Percentiles rank a stretch among this genome's conserved stretches.
phyloP scores from a whole-genome alignment of 2,888 invertebrate genomes.

The Amphimallon solstitiale region DNA sequence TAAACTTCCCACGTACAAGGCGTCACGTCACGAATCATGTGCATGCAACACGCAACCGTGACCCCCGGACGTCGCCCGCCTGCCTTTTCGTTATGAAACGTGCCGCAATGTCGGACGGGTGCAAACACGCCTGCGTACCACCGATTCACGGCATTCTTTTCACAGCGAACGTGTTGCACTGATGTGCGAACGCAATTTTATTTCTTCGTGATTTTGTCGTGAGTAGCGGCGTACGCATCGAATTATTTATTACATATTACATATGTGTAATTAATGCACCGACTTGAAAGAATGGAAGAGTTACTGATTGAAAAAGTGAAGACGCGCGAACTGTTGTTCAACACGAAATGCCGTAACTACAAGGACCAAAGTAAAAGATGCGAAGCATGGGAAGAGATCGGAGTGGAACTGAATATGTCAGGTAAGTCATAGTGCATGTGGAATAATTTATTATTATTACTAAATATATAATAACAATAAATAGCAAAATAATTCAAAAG shows the following conservation, averaged over 20 bases:
- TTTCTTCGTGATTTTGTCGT: background rate
- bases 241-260: background rate
- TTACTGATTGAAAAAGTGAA: conserved; percentile 41
- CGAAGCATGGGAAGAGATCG: conserved; percentile 43
- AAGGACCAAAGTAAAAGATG: conserved; percentile 39
- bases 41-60: conserved; percentile 30
- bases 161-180: conserved; percentile 16
- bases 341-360: conserved; percentile 33
- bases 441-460: too few species aligned
- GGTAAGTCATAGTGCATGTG: conserved; percentile 32
- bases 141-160: background rate
- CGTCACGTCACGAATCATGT: conserved; percentile 33
- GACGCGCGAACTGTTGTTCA: conserved; percentile 39
- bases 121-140: conserved; percentile 23
- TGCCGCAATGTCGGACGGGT: conserved; percentile 17
- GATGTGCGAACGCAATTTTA: background rate
- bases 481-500: too few species aligned
- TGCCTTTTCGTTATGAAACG: conserved; percentile 27
- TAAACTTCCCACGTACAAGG: conserved; percentile 14
- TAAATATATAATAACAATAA: too few species aligned
- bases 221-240: background rate
- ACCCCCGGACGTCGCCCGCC: conserved; percentile 19
- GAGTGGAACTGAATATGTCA: conserved; percentile 38
- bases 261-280: too few species aligned
- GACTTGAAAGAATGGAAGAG: conserved; percentile 36